A percentile compares a stretch with the other conserved stretches of the same genome.
These are phyloP conservation scores for Urocolius indicus DNA, from an alignment of 2,113 vertebrate genomes.

Conservation along the genomic window DNA sequence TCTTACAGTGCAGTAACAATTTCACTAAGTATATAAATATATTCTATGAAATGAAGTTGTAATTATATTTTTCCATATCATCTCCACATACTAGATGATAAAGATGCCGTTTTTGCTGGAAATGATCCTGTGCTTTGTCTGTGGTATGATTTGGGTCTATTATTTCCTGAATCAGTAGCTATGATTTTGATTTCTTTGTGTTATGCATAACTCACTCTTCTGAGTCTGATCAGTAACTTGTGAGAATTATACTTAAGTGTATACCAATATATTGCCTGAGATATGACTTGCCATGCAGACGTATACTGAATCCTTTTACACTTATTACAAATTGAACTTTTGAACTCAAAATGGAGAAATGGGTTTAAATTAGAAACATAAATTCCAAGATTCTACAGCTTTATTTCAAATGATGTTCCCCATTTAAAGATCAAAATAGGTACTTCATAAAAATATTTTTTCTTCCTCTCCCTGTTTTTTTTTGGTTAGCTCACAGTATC, in stretches of 20 bases:
- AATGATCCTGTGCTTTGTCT: rapidly evolving
- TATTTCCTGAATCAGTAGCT: neutral
- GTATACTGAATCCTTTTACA: neutral
- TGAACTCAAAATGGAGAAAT: neutral
- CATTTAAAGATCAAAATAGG: neutral
- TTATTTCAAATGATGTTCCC: neutral
- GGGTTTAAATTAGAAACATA: neutral
- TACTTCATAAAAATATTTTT: neutral
- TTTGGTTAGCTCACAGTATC: neutral
- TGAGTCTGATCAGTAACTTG: neutral
- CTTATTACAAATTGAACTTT: neutral
- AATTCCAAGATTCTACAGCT: neutral
- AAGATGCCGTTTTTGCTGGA: neutral
- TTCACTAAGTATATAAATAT: neutral
- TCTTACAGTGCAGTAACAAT: neutral
- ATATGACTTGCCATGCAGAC: neutral
- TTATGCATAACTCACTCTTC: neutral
- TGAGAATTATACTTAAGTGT: neutral
- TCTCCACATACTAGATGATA: neutral
- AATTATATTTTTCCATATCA: neutral
- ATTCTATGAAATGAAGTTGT: neutral
- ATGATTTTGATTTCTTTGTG: neutral
- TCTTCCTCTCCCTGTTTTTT: neutral
- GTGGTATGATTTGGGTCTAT: neutral
- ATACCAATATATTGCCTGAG: neutral